phyloP scores from a whole-genome alignment of 2,113 vertebrate genomes.

The Prionailurus bengalensis region DNA sequence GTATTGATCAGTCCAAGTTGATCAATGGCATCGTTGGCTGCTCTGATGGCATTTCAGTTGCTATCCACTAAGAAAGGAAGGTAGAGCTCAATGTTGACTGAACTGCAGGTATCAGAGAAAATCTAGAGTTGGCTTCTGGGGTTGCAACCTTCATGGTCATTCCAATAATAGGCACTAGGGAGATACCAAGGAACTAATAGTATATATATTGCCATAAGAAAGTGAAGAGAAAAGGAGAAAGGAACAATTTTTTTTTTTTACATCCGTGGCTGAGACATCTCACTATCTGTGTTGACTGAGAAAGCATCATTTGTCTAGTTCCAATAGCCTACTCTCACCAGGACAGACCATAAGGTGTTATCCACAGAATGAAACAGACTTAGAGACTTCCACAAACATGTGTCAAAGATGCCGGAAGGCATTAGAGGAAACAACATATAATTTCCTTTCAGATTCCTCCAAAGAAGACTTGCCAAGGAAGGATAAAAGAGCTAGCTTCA shows the following conservation, averaged over 20 bases:
- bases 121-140: not conserved
- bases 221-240: not conserved
- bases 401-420: not conserved
- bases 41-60: not conserved
- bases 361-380: not conserved
- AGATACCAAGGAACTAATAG: not conserved
- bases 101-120: not conserved
- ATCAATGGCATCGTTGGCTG: not conserved
- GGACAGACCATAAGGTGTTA: not conserved
- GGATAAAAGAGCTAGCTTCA: not conserved
- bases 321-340: not conserved
- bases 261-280: not conserved
- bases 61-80: not conserved
- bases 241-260: not conserved
- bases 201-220: not conserved
- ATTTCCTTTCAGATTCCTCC: not conserved
- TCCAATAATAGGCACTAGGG: not conserved
- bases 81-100: not conserved
- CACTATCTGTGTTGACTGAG: not conserved
- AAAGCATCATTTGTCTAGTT: not conserved
- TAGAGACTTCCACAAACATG: not conserved
- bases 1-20: not conserved
- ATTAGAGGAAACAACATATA: not conserved
- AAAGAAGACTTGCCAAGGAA: not conserved
- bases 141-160: not conserved